Evolutionary conservation across 1,140 invertebrate genomes (phyloP).

Genomic region (Diploscapter pachys): DNA sequence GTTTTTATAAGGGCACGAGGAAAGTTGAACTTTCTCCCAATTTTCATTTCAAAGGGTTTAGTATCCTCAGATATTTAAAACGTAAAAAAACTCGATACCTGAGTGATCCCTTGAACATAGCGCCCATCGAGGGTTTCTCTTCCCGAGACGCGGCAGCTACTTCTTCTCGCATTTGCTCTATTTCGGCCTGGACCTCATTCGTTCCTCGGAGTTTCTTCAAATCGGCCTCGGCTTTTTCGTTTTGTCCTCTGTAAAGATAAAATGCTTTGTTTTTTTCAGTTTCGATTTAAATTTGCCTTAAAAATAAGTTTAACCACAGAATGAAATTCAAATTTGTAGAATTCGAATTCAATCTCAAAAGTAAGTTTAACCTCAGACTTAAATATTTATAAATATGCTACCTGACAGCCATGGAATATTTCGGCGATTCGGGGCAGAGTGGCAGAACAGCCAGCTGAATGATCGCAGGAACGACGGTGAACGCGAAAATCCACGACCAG

Average conservation of each 20-base stretch:
- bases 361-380: no score
- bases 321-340: no score
- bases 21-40: no score
- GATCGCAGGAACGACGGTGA: slow-evolving; percentile 75
- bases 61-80: no score
- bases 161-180: slow-evolving; percentile 53
- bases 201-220: slow-evolving; percentile 49
- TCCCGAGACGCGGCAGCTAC: slow-evolving; percentile 26
- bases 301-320: no score
- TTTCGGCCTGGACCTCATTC: slow-evolving; percentile 45
- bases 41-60: no score
- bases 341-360: no score
- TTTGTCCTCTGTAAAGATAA: slow-evolving; percentile 1
- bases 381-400: no score
- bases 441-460: slow-evolving; percentile 74
- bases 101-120: slow-evolving; percentile 41
- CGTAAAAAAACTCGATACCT: no score
- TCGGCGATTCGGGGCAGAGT: slow-evolving; percentile 83
- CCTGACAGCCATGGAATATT: slow-evolving; percentile 68
- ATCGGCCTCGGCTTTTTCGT: slow-evolving; percentile 51
- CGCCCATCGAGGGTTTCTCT: slow-evolving; percentile 39
- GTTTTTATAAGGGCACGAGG: no score
- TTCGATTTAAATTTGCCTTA: no score
- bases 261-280: no score
- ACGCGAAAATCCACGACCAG: slow-evolving; percentile 66